phyloP scores from a whole-genome alignment of 2,888 invertebrate genomes.

The Habroteleia sp. region DNA sequence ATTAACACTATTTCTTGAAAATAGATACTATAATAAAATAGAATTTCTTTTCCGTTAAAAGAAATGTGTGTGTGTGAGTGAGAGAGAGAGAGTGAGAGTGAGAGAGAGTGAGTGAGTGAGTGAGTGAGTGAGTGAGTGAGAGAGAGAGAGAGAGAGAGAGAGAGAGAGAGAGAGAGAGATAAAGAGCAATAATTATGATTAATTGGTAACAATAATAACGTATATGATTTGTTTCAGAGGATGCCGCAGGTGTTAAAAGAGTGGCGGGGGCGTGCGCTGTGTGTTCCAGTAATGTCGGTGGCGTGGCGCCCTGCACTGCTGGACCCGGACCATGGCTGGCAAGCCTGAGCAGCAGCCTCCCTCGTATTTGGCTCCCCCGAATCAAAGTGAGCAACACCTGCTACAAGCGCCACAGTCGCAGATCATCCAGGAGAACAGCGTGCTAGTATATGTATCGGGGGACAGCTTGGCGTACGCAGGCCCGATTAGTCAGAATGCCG shows the following conservation, averaged over 20 bases:
- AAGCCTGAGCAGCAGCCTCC: slow-evolving; percentile 86
- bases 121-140: too few species aligned
- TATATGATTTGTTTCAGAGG: slow-evolving; percentile 71
- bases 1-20: too few species aligned
- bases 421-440: slow-evolving; percentile 81
- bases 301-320: slow-evolving; percentile 80
- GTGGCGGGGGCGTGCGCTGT: slow-evolving; percentile 80
- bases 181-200: too few species aligned
- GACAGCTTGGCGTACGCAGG: slow-evolving; percentile 83
- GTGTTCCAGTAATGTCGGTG: slow-evolving; percentile 87
- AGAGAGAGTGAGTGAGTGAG: too few species aligned
- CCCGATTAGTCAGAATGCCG: slow-evolving; percentile 81
- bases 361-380: slow-evolving; percentile 81
- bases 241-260: slow-evolving; percentile 79
- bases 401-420: slow-evolving; percentile 65
- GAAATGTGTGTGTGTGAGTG: too few species aligned
- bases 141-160: too few species aligned
- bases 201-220: slow-evolving; percentile 1
- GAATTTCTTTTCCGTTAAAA: too few species aligned
- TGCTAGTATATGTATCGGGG: slow-evolving; percentile 84
- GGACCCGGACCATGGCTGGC: slow-evolving; percentile 86
- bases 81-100: too few species aligned
- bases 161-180: too few species aligned
- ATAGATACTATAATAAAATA: too few species aligned
- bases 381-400: slow-evolving; percentile 69